Percentiles rank a stretch among this genome's conserved stretches.
Evolutionary conservation across 1,140 invertebrate genomes (phyloP).

Genomic region (Venturia canescens): DNA sequence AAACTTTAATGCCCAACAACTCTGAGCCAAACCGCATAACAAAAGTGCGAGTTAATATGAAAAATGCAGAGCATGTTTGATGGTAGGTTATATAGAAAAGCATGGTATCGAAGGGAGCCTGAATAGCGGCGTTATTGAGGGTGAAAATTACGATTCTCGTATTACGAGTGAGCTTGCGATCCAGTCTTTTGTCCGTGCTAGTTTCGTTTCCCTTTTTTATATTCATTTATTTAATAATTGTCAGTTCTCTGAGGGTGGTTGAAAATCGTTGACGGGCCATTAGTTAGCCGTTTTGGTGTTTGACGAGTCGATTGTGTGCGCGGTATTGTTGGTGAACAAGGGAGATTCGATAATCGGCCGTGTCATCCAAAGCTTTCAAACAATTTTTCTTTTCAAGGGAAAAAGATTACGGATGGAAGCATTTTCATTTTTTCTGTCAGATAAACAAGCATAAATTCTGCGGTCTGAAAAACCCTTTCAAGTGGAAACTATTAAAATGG

Average conservation of each 20-base stretch:
- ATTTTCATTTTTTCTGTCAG: constrained; percentile 6
- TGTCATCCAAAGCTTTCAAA: constrained; percentile 40
- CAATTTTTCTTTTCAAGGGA: constrained; percentile 32
- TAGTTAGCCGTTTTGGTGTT: constrained; percentile 44
- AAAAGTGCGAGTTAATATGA: constrained; percentile 25
- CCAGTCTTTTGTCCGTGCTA: constrained; percentile 29
- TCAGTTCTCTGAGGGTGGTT: constrained; percentile 6
- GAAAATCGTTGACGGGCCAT: constrained; percentile 46
- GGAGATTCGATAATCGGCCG: constrained; percentile 35
- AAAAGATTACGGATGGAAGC: constrained; percentile 17
- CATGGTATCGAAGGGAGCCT: constrained; percentile 16
- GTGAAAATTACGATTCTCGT: constrained; percentile 44
- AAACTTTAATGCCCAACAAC: constrained; percentile 6
- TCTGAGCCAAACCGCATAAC: neutral
- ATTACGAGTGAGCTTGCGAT: constrained; percentile 28
- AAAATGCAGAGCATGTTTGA: constrained; percentile 31
- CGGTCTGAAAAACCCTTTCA: neutral
- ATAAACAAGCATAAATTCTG: neutral
- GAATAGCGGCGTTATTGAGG: constrained; percentile 11
- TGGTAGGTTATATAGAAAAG: neutral
- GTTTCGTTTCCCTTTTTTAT: constrained; percentile 20
- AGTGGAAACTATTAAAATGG: constrained; percentile 19
- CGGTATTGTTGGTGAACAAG: constrained; percentile 21
- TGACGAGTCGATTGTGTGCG: constrained; percentile 28
- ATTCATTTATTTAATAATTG: constrained; percentile 41